Base-by-base conservation (phyloP, 2,888 invertebrate species). In the Trimorus sp. region DNA sequence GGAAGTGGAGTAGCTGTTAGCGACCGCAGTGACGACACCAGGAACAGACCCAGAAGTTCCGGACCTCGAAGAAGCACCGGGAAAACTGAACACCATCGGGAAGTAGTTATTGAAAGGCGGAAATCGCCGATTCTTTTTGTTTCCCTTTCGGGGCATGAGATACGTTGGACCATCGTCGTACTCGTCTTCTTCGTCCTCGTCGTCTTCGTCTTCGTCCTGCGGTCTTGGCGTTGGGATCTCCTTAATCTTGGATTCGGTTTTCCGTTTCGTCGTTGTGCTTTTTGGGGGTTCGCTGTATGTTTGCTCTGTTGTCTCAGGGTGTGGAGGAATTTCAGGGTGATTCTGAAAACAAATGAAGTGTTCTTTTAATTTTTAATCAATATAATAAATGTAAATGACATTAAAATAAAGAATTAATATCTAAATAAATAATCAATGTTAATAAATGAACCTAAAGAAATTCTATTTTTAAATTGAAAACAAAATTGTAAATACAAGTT, bases 1-100 rank as follows among this genome's bases (percentile, higher is more conserved):
- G 1, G 94, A 94, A 0, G 95, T 95, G 88, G 95, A 95, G 89
- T 94, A 95, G 74, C 95, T 95, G 88, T 96, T 96, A 38, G 96
- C 95, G 15, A 96, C 94, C 1, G 95, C 95, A 0, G 94, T 95
- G 11, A 95, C 94, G 0, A 94, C 93, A 4, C 94, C 94, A 0
- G 94, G 93, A n/a, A 92, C 92, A 0, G 92, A 92, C 0, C 90
- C 92, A 0, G 89, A 89, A 0, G 85, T 84, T 77, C 88, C 86
- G 7, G 91, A 90, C 63, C 93, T 90, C 0, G 92, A 91, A 0
- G 93, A 92, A 62, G 89, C 92, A 0, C 94, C 93, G 0, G 91
- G 91, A 62, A 89, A 90, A 58, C 92, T 92, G 87, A 95, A 94
- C 90, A 94, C 93, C 92, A 95, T 94, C 0, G 95, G 95, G 91